Percentiles rank a stretch among this genome's conserved stretches.
phyloP scores from a whole-genome alignment of 1,140 invertebrate genomes.

The Teleogryllus occipitalis region DNA sequence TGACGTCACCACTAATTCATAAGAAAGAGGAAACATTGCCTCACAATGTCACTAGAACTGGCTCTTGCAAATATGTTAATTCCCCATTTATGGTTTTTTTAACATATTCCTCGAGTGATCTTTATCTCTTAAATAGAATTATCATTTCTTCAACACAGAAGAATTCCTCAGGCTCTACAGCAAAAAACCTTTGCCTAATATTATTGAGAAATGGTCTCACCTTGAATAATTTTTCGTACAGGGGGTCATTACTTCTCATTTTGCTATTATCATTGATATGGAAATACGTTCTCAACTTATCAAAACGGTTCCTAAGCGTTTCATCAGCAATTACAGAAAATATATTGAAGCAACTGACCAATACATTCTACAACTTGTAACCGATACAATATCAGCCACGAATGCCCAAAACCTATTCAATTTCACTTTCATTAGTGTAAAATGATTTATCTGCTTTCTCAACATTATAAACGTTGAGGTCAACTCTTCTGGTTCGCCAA shows the following conservation, averaged over 20 bases:
- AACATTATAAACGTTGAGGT: conserved; percentile 9
- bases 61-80: conserved; percentile 28
- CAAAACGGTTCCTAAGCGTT: conserved; percentile 22
- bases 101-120: conserved; percentile 29
- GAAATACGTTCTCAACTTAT: conserved; percentile 18
- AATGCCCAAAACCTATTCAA: conserved; percentile 15
- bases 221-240: conserved; percentile 23
- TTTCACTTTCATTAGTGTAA: neutral
- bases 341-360: neutral
- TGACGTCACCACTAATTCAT: conserved; percentile 12
- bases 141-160: conserved; percentile 32
- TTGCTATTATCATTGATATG: conserved; percentile 22
- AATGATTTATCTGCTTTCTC: neutral
- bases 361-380: conserved; percentile 12
- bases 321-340: conserved; percentile 20
- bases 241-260: conserved; percentile 13
- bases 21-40: neutral
- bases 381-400: neutral
- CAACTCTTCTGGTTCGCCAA: neutral
- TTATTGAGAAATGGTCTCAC: conserved; percentile 18
- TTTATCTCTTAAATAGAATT: conserved; percentile 30
- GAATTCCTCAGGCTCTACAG: conserved; percentile 31
- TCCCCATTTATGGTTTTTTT: conserved; percentile 29
- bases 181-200: conserved; percentile 27
- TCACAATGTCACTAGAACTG: conserved; percentile 23